Evolutionary conservation across 2,888 invertebrate genomes (phyloP).

Genomic region (Altica lythri): DNA sequence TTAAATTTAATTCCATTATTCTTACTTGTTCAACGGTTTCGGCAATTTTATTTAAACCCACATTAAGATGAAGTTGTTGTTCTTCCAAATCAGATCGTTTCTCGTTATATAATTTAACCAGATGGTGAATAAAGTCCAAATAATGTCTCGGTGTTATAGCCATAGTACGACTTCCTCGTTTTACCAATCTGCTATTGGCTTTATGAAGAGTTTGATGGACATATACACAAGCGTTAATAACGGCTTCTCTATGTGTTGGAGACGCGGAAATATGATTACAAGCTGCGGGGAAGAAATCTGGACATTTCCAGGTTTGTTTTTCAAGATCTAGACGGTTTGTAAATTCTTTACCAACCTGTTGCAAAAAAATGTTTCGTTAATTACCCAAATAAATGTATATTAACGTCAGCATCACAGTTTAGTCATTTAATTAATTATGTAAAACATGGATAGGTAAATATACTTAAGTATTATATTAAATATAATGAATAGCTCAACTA

Average conservation of each 20-base stretch:
- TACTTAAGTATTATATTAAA: not conserved
- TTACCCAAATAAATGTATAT: no score
- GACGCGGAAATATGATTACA: slow-evolving; percentile 75
- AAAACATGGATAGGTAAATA: no score
- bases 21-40: slow-evolving; percentile 92
- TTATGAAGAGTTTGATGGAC: slow-evolving; percentile 97
- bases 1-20: not conserved
- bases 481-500: slow-evolving; percentile 25
- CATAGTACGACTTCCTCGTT: slow-evolving; percentile 93
- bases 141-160: slow-evolving; percentile 98
- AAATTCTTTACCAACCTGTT: slow-evolving; percentile 89
- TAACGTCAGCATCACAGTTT: no score
- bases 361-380: slow-evolving; percentile 17
- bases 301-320: slow-evolving; percentile 80
- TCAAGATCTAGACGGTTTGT: slow-evolving; percentile 95
- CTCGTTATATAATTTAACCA: slow-evolving; percentile 96
- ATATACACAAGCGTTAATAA: slow-evolving; percentile 98
- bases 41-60: slow-evolving; percentile 97
- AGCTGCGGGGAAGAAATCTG: slow-evolving; percentile 88
- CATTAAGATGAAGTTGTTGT: slow-evolving; percentile 97
- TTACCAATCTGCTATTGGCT: slow-evolving; percentile 88
- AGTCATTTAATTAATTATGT: no score
- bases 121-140: slow-evolving; percentile 98
- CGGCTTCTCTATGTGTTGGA: slow-evolving; percentile 89
- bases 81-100: slow-evolving; percentile 98